phyloP scores from a whole-genome alignment of 2,113 vertebrate genomes.

The Stegostoma tigrinum region DNA sequence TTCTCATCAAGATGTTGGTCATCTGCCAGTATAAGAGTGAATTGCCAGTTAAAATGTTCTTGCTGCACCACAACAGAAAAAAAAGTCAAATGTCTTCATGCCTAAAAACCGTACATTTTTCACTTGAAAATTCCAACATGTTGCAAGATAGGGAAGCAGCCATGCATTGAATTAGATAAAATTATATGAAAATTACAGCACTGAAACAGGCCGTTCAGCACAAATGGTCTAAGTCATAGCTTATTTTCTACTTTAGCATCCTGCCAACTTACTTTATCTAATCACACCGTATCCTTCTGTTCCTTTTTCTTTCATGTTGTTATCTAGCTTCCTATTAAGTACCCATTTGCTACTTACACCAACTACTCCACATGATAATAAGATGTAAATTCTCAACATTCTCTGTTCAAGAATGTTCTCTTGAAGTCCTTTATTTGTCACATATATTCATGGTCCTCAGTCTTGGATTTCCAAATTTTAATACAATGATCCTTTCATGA shows the following conservation, averaged over 20 bases:
- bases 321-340: not conserved
- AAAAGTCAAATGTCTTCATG: not conserved
- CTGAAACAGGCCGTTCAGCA: not conserved
- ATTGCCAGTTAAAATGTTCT: conserved; percentile 1
- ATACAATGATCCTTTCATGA: not conserved
- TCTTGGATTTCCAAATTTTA: not conserved
- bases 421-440: not conserved
- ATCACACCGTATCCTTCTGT: not conserved
- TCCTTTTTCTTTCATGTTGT: too few relatives aligned
- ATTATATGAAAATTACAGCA: not conserved
- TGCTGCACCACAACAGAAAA: not conserved
- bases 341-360: too few relatives aligned
- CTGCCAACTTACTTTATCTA: not conserved
- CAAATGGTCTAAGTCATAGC: not conserved
- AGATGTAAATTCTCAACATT: not conserved
- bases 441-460: not conserved
- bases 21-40: conserved; percentile 8
- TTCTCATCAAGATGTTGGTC: conserved; percentile 13
- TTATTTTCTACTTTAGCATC: not conserved
- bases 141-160: not conserved
- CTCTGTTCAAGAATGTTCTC: not conserved
- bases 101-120: not conserved
- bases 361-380: not conserved
- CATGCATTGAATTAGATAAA: not conserved
- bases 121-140: not conserved